Conservation (phyloP, 2,797 vertebrate species). For the Nyctalus aviator region DNA sequence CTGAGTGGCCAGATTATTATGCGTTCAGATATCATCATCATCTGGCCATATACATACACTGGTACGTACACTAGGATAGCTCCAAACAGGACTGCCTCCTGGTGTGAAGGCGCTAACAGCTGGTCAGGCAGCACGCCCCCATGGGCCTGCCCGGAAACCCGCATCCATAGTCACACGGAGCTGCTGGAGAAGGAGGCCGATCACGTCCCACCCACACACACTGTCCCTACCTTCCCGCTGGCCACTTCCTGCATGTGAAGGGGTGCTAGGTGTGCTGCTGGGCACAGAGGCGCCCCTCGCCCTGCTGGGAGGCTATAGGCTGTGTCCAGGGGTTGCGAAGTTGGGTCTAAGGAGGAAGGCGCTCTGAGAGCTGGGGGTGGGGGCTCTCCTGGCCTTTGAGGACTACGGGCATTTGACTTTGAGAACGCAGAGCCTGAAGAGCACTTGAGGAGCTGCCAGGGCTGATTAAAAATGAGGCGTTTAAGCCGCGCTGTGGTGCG, state of each 20-base stretch:
- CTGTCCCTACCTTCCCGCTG: not conserved
- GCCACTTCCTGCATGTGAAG: too few species aligned
- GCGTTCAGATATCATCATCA: too few species aligned
- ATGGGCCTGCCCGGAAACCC: not conserved
- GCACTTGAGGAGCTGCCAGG: not conserved
- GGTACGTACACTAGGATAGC: too few species aligned
- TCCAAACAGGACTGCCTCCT: too few species aligned
- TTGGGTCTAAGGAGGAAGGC: not conserved
- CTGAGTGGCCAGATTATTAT: too few species aligned
- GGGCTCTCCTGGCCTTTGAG: not conserved
- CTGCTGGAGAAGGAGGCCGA: not conserved
- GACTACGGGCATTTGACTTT: not conserved
- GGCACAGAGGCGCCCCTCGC: accelerated
- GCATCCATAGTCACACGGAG: not conserved
- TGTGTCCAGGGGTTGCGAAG: not conserved
- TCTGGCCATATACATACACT: too few species aligned
- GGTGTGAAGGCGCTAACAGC: too few species aligned
- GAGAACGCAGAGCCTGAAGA: conserved; percentile 54
- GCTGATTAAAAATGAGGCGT: conserved; percentile 54
- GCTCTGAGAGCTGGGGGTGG: not conserved
- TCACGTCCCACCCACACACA: too few species aligned
- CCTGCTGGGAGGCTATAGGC: too few species aligned
- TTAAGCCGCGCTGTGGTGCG: not conserved
- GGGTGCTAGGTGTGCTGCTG: not conserved
- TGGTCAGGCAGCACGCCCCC: too few species aligned